Evolutionary conservation across 2,888 invertebrate genomes (phyloP), one percentile per base, ranked within the genome.

Genomic region (Eupithecia insigniata): DNA sequence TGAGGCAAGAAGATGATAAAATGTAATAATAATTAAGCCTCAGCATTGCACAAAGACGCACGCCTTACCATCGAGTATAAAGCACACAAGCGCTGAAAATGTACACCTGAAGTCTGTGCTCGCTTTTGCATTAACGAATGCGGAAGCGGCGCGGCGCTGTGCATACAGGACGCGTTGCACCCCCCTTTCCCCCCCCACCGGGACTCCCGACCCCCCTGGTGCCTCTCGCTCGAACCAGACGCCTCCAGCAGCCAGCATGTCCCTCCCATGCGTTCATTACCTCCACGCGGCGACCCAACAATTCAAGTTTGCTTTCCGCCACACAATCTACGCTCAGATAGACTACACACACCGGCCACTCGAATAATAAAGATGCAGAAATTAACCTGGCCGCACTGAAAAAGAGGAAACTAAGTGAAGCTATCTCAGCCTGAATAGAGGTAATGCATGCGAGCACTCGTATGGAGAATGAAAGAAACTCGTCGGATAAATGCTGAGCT

Each of bases 51-150:
- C 90, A 92, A 92, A 93, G 93, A 92, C 87, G 91, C 86, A 89
- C 87, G 91, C 90, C 92, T 92, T 90, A 90, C 85, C 90, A 88
- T 89, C 86, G 84, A 90, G 90, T 92, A 90, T 90, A 91, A 91
- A 92, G 92, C 90, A 92, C 89, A 93, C 91, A 89, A 90, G 90
- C 92, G 88, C 92, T 93, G 93, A 94, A 93, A 93, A 92, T 92
- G 91, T 92, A 93, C 92, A 93, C 93, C 93, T 93, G 93, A 92
- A 93, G 92, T 91, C 92, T 92, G 90, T 88, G 88, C 91, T 87
- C 90, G 93, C 93, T 92, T 93, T 93, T 93, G 93, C 93, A 92
- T 93, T 93, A 93, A 94, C 94, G 92, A 93, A 93, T 93, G 93
- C 93, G 94, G 93, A 93, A 93, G 92, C 92, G 88, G 91, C 90